Evolutionary conservation across 2,888 invertebrate genomes (phyloP), one percentile per base, ranked within the genome.

Genomic region (Diabrotica balteata): DNA sequence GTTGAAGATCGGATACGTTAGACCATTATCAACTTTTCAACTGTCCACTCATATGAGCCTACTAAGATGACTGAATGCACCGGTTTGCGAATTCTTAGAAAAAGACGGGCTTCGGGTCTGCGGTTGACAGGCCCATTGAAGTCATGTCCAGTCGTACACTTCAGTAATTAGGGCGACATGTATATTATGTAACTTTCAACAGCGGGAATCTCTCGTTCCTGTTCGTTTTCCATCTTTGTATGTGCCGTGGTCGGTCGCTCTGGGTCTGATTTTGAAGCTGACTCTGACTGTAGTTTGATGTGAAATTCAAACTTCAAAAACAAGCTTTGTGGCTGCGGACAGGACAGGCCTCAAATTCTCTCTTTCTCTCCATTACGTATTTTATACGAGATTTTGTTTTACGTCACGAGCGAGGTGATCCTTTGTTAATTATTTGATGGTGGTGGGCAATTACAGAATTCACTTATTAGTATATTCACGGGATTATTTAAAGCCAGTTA

Each of bases 61-160:
- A 66, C 66, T 75, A 76, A 76, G 74, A 76, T 81, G 81, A 81
- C 76, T 80, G 80, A 80, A 80, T 79, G 80, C 80, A 79, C 74
- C 76, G 77, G 79, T 76, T 80, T 80, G 80, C 80, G 81, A 80
- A 81, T 81, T 81, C 82, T 82, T 81, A 78, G 76, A 74, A 32
- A 32, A 32, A 78, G 78, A 76, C 59, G 66, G 51, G 77, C 75
- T 74, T 72, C 68, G 72, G 75, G 74, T 69, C 79, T 81, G 81
- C 73, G 57, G 68, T 67, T 81, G 83, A 82, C 83, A 80, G 78
- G 73, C 66, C 77, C 75, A 81, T 81, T 81, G 79, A 81, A 77
- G 76, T 72, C 78, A 74, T 78, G 80, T 82, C 81, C 81, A 79
- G 75, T 77, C 74, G 73, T 74, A 78, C 77, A 78, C 77, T 77